Evolutionary conservation across 2,888 invertebrate genomes (phyloP).

Genomic region (Diaphora mendica): DNA sequence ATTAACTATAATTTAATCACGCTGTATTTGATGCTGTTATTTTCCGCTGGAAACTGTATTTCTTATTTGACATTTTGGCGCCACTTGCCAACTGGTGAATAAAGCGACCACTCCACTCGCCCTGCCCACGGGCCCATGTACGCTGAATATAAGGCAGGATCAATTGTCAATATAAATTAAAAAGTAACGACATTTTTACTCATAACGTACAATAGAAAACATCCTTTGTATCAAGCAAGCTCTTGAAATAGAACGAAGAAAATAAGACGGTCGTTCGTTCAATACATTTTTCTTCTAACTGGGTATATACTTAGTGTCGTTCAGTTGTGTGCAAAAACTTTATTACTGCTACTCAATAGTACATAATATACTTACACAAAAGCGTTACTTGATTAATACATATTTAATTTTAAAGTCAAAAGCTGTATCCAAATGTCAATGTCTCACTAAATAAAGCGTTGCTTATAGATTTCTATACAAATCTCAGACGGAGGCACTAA

Average conservation of each 20-base stretch:
- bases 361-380: not conserved
- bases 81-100: not conserved
- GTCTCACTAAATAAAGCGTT: conserved; percentile 11
- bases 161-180: too few relatives aligned
- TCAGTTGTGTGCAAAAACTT: not conserved
- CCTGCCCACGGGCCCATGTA: not conserved
- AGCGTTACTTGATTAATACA: not conserved
- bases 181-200: too few relatives aligned
- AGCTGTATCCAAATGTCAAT: conserved; percentile 1
- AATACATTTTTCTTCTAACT: not conserved
- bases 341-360: not conserved
- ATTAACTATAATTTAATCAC: not conserved
- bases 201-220: not conserved
- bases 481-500: conserved; percentile 9
- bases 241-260: not conserved
- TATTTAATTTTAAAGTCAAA: not conserved
- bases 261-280: not conserved
- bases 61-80: not conserved
- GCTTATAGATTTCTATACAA: conserved; percentile 16
- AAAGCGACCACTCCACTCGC: not conserved
- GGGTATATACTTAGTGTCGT: not conserved
- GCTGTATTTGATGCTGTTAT: not conserved
- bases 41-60: not conserved
- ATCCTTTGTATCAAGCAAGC: not conserved
- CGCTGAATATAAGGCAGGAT: not conserved